Evolutionary conservation across 1,140 invertebrate genomes (phyloP), one percentile per base, ranked within the genome.

Genomic region (Seison nebaliae): DNA sequence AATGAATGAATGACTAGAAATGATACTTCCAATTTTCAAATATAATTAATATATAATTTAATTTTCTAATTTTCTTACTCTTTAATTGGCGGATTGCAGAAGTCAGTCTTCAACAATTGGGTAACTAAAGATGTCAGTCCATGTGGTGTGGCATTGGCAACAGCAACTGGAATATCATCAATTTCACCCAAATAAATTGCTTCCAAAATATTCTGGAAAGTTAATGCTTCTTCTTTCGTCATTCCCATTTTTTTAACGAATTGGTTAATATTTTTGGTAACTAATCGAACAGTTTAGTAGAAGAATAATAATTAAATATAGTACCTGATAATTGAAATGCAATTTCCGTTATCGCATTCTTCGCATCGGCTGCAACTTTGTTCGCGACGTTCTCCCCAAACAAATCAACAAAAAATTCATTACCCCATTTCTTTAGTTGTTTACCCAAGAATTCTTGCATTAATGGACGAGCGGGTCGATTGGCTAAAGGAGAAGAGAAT

Each of bases 371-470:
- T 2, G 19, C 12, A 17, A 40, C 26, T 12, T 26, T 17, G n/a
- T 34, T 19, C 2, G 29, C 17, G 22, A 28, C 30, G 4, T 40
- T 40, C 22, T 28, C 30, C 11, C 38, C 38, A 16, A 40, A 40
- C 7, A 40, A n/a, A 20, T 34, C 33, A 29, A 22, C 22, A 22
- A 40, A 22, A 20, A 40, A 40, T 35, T 40, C 35, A 14, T 23
- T 9, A 14, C 38, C 38, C 29, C 23, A 34, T n/a, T 34, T 34
- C 2, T 23, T 19, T 19, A 28, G 35, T 18, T 40, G 30, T 7
- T 30, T 32, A 2, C 20, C 20, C 7, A 40, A 26, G 8, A 40
- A 28, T 22, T 28, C 28, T 18, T 22, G 15, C 11, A 40, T 40
- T 20, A 23, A 34, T 19, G 33, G 31, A 34, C 35, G 33, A 20